phyloP scores from a whole-genome alignment of 2,113 vertebrate genomes.

The Phyllostomus discolor region DNA sequence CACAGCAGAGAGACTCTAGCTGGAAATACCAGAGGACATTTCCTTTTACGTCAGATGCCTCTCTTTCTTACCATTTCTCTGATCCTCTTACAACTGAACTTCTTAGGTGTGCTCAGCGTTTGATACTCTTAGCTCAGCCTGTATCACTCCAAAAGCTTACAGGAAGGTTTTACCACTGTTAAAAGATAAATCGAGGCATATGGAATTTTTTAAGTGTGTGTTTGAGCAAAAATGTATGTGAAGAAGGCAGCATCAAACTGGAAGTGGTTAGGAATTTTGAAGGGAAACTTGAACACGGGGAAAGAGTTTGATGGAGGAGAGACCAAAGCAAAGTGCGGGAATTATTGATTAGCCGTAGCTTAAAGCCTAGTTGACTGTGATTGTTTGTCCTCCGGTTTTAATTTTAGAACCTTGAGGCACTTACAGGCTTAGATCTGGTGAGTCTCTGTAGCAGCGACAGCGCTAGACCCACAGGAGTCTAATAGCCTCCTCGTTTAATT shows the following conservation, averaged over 20 bases:
- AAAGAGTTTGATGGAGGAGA: not conserved
- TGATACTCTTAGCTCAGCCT: not conserved
- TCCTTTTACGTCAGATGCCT: not conserved
- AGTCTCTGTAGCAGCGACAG: not conserved
- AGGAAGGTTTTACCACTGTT: not conserved
- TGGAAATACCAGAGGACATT: not conserved
- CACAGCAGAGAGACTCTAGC: not conserved
- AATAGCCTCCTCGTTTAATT: not conserved
- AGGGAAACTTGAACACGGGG: not conserved
- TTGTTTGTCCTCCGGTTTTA: not conserved
- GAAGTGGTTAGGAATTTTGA: not conserved
- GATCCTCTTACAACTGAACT: not conserved
- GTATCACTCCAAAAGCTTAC: not conserved
- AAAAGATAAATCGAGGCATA: not conserved
- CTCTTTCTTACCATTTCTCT: not conserved
- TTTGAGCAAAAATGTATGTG: not conserved
- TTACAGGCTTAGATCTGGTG: not conserved
- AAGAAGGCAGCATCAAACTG: not conserved
- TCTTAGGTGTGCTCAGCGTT: not conserved
- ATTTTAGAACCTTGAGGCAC: not conserved
- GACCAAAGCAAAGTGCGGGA: not conserved
- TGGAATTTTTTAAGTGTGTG: not conserved
- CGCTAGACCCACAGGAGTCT: not conserved
- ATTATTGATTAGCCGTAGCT: not conserved
- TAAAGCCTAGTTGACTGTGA: not conserved